Conservation (phyloP, 2,888 invertebrate species). For the Matsumyia berberina region DNA sequence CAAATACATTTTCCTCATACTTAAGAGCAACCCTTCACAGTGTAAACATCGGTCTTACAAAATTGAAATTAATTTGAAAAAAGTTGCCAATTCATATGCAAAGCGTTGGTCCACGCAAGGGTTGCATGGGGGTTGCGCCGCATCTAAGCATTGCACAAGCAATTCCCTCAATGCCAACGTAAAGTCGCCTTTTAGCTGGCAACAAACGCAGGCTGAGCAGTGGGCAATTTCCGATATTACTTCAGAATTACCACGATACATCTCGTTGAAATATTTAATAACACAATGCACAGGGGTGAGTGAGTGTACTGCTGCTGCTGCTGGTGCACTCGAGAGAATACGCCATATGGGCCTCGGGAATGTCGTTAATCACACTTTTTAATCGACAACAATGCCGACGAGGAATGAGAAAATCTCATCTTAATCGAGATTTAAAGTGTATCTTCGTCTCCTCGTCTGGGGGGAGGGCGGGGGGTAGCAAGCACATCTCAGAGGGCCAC, state of each 20-base stretch:
- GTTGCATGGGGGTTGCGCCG: conserved; percentile 16
- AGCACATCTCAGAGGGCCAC: conserved; percentile 63
- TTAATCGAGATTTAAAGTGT: conserved; percentile 72
- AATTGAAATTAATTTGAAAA: conserved; percentile 75
- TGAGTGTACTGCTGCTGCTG: no score
- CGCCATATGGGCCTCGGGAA: conserved; percentile 72
- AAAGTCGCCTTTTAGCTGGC: conserved; percentile 54
- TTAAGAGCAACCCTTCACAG: conserved; percentile 64
- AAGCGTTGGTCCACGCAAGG: conserved; percentile 34
- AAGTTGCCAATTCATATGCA: conserved; percentile 74
- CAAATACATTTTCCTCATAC: conserved; percentile 61
- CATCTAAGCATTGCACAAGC: conserved; percentile 4
- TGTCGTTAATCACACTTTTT: conserved; percentile 76
- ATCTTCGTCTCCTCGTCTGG: conserved; percentile 22
- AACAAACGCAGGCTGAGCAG: conserved; percentile 40
- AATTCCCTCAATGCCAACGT: conserved; percentile 11
- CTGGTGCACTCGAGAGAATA: conserved; percentile 47
- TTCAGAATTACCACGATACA: conserved; percentile 72
- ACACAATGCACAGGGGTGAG: conserved; percentile 37
- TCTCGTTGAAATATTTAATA: conserved; percentile 69
- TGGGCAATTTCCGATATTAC: conserved; percentile 75
- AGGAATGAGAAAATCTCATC: conserved; percentile 67
- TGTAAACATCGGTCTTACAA: conserved; percentile 74
- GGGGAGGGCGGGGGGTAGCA: conserved; percentile 37
- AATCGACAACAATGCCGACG: conserved; percentile 54